Evolutionary conservation across 1,140 invertebrate genomes (phyloP).

Genomic region (Mya arenaria): DNA sequence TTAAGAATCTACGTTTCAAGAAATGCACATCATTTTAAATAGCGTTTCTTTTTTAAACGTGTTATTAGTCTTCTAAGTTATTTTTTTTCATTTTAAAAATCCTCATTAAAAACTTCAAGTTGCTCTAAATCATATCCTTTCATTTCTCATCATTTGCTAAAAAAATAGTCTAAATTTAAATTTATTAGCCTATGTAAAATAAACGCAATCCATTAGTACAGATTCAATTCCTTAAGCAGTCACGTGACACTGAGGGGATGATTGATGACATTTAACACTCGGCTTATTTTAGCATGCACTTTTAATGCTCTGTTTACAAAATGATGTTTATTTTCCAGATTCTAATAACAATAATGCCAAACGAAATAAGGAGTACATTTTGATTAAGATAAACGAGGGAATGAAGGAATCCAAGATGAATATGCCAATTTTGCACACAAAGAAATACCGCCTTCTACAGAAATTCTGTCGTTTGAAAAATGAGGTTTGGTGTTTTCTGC

Average conservation of each 20-base stretch:
- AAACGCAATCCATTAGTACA: no score
- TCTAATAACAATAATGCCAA: constrained; percentile 2
- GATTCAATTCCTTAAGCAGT: background rate
- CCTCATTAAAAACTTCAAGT: no score
- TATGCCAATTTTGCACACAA: background rate
- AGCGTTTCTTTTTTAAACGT: no score
- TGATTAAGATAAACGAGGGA: background rate
- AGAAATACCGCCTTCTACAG: constrained; percentile 29
- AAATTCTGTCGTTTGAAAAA: background rate
- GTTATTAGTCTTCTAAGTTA: no score
- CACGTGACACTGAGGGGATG: background rate
- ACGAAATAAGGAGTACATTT: constrained; percentile 12
- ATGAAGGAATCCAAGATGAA: background rate
- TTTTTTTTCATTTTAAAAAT: no score
- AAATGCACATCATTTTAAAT: no score
- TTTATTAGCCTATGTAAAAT: no score
- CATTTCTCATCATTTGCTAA: no score
- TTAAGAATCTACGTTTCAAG: no score
- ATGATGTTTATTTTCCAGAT: constrained; percentile 18
- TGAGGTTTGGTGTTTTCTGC: constrained; percentile 1
- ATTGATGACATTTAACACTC: background rate
- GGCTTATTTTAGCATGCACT: background rate
- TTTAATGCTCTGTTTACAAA: no score
- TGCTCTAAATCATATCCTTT: no score
- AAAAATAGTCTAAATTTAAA: no score